Base-by-base conservation (phyloP, 2,113 vertebrate genomes). In the Entomyzon cyanotis region DNA sequence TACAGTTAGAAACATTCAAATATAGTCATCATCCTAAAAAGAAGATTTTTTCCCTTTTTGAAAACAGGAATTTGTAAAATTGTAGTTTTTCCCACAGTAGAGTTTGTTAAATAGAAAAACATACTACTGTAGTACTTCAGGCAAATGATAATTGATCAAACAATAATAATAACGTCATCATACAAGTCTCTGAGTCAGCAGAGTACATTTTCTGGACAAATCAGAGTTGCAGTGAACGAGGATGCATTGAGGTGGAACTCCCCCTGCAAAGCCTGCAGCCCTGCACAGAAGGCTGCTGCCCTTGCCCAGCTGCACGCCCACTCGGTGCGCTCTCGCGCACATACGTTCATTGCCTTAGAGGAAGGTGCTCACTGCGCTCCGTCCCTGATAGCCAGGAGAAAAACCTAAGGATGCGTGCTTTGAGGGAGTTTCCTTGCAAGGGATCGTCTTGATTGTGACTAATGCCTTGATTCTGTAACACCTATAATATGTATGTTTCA, bases 311-410 rank as follows among this genome's bases (percentile, higher is more conserved):
- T 39, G 52, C 64, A 74, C 35, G 31, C 71, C 76, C 95, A 91
- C 93, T 96, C 89, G 42, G 96, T 97, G 97, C 77, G 84, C 97
- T 74, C 8, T 8, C 18, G 93, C 90, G 47, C 98, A 94, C 96
- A 96, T 83, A 94, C 35, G 84, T 96, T 95, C 90, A 98, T 97
- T 99, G 99, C 99, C 99, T 99, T 98, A 97, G 98, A 58, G 90
- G 97, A 71, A 98, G 98, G 63, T 94, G 97, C 80, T 98, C 97
- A 56, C 98, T 93, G 86, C 22, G 94, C 81, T 96, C 97, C 49
- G 96, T 84, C 88, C 98, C 97, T 33, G 94, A 70, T 11, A 99
- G 94, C 98, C 99, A 99, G 92, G 76, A 97, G 92, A 99, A 97
- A 49, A 98, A 97, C 75, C 97, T 96, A 80, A 97, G 62, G 65